Percentiles rank a stretch among this genome's conserved stretches.
phyloP scores from a whole-genome alignment of 2,113 vertebrate genomes.

The Xyliphius kryptos region DNA sequence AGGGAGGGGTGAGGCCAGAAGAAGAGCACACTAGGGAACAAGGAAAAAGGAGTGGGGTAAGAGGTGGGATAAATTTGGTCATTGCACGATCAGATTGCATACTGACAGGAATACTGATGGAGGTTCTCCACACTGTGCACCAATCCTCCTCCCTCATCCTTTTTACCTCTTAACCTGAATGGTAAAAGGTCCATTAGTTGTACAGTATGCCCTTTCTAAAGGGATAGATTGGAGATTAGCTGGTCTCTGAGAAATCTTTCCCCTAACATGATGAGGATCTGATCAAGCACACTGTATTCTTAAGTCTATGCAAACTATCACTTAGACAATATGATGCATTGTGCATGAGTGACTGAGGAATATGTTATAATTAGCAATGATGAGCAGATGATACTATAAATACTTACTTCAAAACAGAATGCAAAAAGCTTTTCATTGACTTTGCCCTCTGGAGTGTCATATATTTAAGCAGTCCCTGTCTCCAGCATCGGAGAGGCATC shows the following conservation, averaged over 20 bases:
- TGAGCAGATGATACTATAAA: no score
- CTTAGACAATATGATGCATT: conserved; percentile 24
- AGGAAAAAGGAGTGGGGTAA: conserved; percentile 5
- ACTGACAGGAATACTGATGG: conserved; percentile 65
- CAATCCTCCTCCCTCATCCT: conserved; percentile 10
- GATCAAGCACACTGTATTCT: no score
- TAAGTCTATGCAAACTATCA: conserved; percentile 11
- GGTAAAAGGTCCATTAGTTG: no score
- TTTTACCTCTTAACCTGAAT: conserved; percentile 29
- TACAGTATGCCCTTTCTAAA: no score
- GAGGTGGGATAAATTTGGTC: conserved; percentile 44
- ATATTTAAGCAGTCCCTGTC: conserved; percentile 3
- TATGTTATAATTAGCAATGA: conserved; percentile 22
- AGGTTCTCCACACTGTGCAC: conserved; percentile 41
- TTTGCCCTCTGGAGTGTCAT: background rate
- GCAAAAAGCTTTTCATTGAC: no score
- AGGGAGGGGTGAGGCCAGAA: conserved; percentile 21
- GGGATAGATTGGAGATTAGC: no score
- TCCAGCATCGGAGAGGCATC: conserved; percentile 10
- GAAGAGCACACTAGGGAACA: conserved; percentile 9
- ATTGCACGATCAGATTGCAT: conserved; percentile 52
- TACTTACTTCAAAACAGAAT: no score
- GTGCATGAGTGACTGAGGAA: conserved; percentile 15
- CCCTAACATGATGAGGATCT: no score
- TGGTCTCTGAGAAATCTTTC: no score